Evolutionary conservation across 2,888 invertebrate genomes (phyloP), one percentile per base, ranked within the genome.

Genomic region (Orthonevra nobilis): DNA sequence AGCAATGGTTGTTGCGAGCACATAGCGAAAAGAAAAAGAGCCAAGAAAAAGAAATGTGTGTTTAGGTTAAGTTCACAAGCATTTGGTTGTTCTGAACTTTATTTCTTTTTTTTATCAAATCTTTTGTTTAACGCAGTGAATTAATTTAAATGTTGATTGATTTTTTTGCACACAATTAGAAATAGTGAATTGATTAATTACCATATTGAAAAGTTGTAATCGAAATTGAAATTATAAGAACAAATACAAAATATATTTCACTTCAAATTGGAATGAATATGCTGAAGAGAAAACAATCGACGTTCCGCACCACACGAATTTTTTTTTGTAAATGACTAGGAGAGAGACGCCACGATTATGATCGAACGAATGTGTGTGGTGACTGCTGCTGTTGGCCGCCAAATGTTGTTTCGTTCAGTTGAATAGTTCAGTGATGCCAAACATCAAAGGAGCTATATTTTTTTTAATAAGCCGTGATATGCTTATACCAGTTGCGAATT

Each of bases 251-350:
- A 63, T 74, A 64, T 36, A 66, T 30, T 74, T 74, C 66, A 68
- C 79, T 74, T 56, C 42, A 61, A 73, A 34, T 81, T 81, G 74
- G 79, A 81, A 70, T 46, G 63, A 74, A 75, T 81, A 72, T 70
- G 60, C 19, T 64, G 64, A 69, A 74, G 81, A 77, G 73, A 81
- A 81, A 81, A 73, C 66, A 77, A 66, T 61, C 81, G 52, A 75
- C 81, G 73, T 82, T 83, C 85, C 82, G 83, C 81, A 85, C 86
- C 64, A 83, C 54, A 82, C 82, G 83, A 83, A 84, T 82, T 85
- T 83, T 85, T 84, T 86, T 86, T 84, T 83, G 84, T 85, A 86
- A 87, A 87, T 87, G 86, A 83, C 81, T 81, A 50, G 82, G 82
- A 83, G 82, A 84, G 82, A 86, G 86, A 86, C 86, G 86, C 86